Evolutionary conservation across 2,888 invertebrate genomes (phyloP).

Genomic region (Microctonus brassicae): DNA sequence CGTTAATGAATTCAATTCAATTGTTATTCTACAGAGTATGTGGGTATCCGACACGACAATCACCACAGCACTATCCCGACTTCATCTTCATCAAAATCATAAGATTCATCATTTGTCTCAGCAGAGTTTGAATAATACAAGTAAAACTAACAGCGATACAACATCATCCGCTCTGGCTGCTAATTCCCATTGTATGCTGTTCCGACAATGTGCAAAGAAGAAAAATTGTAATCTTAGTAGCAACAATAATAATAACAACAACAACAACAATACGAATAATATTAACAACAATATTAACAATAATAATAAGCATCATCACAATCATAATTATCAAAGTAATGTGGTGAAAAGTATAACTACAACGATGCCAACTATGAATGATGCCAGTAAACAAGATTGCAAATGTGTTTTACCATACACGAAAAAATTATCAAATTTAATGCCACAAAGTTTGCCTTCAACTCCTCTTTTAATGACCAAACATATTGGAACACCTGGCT

Average conservation of each 20-base stretch:
- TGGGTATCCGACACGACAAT: slow-evolving; percentile 73
- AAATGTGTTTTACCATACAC: slow-evolving; percentile 47
- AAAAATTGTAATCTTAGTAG: slow-evolving; percentile 54
- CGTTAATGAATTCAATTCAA: slow-evolving; percentile 25
- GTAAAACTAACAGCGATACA: not conserved
- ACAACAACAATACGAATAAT: slow-evolving; percentile 42
- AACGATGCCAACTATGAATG: slow-evolving; percentile 5
- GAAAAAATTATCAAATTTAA: slow-evolving; percentile 50
- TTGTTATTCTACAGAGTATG: slow-evolving; percentile 69
- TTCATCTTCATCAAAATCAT: slow-evolving; percentile 66
- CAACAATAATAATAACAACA: slow-evolving; percentile 44
- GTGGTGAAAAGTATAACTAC: slow-evolving; percentile 34
- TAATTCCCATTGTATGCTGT: slow-evolving; percentile 48
- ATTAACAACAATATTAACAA: slow-evolving; percentile 46
- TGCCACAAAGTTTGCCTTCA: slow-evolving; percentile 65
- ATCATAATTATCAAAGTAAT: slow-evolving; percentile 44
- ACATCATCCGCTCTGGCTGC: slow-evolving; percentile 33
- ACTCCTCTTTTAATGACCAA: slow-evolving; percentile 65
- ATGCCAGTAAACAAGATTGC: slow-evolving; percentile 51
- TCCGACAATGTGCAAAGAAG: slow-evolving; percentile 51
- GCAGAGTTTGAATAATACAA: slow-evolving; percentile 54
- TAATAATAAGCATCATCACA: slow-evolving; percentile 51
- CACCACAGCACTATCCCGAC: slow-evolving; percentile 66
- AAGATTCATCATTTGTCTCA: slow-evolving; percentile 66
- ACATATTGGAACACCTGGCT: slow-evolving; percentile 68